Evolutionary conservation across 2,888 invertebrate species (phyloP).

Genomic region (Noctua fimbriata): DNA sequence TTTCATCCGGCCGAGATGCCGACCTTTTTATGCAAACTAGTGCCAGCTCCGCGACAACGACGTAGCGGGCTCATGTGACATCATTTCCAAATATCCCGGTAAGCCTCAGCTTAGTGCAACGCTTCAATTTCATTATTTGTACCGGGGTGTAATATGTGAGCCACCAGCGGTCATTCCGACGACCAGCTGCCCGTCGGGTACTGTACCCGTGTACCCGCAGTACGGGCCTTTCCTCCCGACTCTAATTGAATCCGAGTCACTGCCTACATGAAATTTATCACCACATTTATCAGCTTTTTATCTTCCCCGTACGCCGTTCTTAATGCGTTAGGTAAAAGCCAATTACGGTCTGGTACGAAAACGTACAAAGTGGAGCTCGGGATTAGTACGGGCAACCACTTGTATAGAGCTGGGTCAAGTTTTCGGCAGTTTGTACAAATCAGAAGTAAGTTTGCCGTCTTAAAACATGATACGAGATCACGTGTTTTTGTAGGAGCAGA

Average conservation of each 20-base stretch:
- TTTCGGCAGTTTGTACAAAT: conserved; percentile 45
- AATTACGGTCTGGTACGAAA: conserved; percentile 67
- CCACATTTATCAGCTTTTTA: conserved; percentile 79
- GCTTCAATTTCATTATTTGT: conserved; percentile 60
- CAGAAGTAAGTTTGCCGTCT: conserved; percentile 23
- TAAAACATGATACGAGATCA: conserved; percentile 28
- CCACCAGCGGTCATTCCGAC: conserved; percentile 65
- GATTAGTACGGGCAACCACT: conserved; percentile 54
- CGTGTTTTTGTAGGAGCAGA: conserved; percentile 10
- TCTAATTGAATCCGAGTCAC: conserved; percentile 78
- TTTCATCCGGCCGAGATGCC: conserved; percentile 67
- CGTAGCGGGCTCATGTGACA: conserved; percentile 53
- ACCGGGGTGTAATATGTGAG: conserved; percentile 56
- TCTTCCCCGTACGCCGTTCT: conserved; percentile 71
- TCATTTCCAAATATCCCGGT: conserved; percentile 50
- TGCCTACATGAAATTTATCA: conserved; percentile 77
- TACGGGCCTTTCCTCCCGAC: conserved; percentile 66
- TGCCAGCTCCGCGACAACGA: conserved; percentile 56
- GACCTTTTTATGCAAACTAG: conserved; percentile 73
- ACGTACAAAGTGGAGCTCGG: conserved; percentile 60
- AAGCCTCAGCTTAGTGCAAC: conserved; percentile 32
- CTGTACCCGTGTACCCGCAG: conserved; percentile 52
- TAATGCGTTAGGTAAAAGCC: conserved; percentile 72
- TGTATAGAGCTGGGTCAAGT: conserved; percentile 53
- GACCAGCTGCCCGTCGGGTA: conserved; percentile 61